Base-by-base conservation (phyloP, 2,797 vertebrate species). In the Coreius guichenoti region DNA sequence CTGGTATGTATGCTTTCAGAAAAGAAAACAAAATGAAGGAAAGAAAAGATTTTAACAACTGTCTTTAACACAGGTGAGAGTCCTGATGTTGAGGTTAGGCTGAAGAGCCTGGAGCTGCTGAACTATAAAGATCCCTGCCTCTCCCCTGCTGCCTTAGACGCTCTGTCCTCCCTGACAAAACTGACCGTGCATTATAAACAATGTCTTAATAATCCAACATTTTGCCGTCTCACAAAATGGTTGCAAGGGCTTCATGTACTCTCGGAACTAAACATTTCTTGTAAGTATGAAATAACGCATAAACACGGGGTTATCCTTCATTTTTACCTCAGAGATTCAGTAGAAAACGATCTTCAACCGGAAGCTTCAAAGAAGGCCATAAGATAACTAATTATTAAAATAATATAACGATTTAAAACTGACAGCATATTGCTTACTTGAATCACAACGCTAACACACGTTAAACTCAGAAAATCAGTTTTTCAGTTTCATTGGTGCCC, bases 21-120 rank as follows among this genome's bases (percentile, higher is more conserved):
- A 74, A 54, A 69, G 49, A 47, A 54, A 5, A 61, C 1, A 26
- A 68, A 21, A 1, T 23, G 1, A 65, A 47, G 56, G 9, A 29
- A 16, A 63, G 2, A 17, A 23, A 67, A 26, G 4, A 14, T 45
- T n/a, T 61, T 80, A 26, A 23, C 47, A 69, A 1, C 67, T 31
- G 11, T 73, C 31, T 43, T 85, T 77, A 29, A 56, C 65, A n/a
- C 70, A 82, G 83, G 73, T 16, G 80, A 21, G 43, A 31, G 47
- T 31, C 29, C 9, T 2, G 19, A 4, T 54, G 68, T 78, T 5
- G 26, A 77, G 8, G 79, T 88, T 45, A 84, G 86, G 39, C 68
- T 93, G 67, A 83, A 68, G 21, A 90, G 86, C 33, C 80, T 92
- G 70, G 91, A 92, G 85, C 86, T 93, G 56, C 77, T 93, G 45